Evolutionary conservation across 1,140 invertebrate genomes (phyloP), one percentile per base, ranked within the genome.

Genomic region (Drosophila melanica): DNA sequence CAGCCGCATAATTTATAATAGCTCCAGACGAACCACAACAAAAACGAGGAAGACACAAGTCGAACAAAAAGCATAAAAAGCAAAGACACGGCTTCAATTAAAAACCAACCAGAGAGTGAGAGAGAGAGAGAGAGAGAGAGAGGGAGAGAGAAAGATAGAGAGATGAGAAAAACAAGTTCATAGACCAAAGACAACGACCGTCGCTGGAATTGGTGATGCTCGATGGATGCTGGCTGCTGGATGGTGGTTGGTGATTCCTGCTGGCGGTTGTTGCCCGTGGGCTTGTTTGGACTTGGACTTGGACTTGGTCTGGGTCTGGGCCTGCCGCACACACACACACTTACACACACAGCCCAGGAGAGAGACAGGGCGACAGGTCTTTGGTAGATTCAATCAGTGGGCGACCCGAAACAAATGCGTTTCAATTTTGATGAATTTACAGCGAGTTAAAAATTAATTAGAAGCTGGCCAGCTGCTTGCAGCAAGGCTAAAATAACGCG

Each of bases 71-170:
- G 47, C 69, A 79, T 76, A 70, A 77, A 74, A 58, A 79, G 41
- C 75, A 87, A 70, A 87, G 82, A 87, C 82, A 87, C 76, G 75
- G 84, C 82, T 89, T 89, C 82, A 87, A 87, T 87, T 87, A 87
- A 87, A 87, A 82, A 71, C 65, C 48, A 75, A 72, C 55, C 50
- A 53, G 62, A 65, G 18, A 27, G 1, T 2, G 27, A 51, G 33
- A 60, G 33, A 18, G 41, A 58, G 55, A 58, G 44, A 50, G 66
- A 73, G 42, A 67, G 45, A 54, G 16, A 37, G 59, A 79, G 44
- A 59, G 41, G 53, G 55, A 54, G 45, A 51, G 62, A 77, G 42
- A 70, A 57, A 77, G 42, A 70, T 27, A 55, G 12, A 37, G 59
- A 79, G 47, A 55, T 64, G 76, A 68, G 47, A 76, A 81, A 80